phyloP scores from a whole-genome alignment of 2,888 invertebrate genomes.

The Asteroscopus sphinx region DNA sequence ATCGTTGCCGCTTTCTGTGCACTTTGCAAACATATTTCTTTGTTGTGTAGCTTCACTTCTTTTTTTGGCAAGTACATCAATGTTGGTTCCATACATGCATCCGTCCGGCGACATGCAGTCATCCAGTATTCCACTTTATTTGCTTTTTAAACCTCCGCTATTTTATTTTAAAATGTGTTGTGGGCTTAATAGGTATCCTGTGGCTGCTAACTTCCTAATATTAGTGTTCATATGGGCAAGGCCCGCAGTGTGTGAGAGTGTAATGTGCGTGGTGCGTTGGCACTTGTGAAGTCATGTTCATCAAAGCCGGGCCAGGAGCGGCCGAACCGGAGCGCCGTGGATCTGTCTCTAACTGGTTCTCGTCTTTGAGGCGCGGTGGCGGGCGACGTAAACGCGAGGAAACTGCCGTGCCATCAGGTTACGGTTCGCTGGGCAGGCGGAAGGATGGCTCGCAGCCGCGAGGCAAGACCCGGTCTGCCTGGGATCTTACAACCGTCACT shows the following conservation, averaged over 20 bases:
- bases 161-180: constrained; percentile 69
- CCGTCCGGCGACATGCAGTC: constrained; percentile 75
- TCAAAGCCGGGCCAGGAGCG: constrained; percentile 85
- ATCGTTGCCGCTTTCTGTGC: constrained; percentile 77
- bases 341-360: constrained; percentile 95
- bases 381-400: constrained; percentile 85
- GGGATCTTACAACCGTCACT: constrained; percentile 90
- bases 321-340: constrained; percentile 91
- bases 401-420: constrained; percentile 76
- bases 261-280: constrained; percentile 81
- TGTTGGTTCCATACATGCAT: constrained; percentile 63
- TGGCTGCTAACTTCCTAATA: constrained; percentile 77
- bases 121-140: constrained; percentile 81
- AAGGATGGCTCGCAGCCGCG: constrained; percentile 83
- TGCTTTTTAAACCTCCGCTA: constrained; percentile 76
- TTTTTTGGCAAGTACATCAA: constrained; percentile 74
- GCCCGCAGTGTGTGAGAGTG: constrained; percentile 70
- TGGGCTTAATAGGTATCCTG: constrained; percentile 81
- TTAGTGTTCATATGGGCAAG: constrained; percentile 71
- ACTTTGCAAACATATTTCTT: constrained; percentile 69
- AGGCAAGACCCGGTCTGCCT: constrained; percentile 89
- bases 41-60: constrained; percentile 80
- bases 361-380: constrained; percentile 92
- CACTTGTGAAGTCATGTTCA: constrained; percentile 86
- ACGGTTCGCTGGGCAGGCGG: constrained; percentile 88